Percentiles rank a stretch among this genome's conserved stretches.
phyloP scores from a whole-genome alignment of 1,140 invertebrate species.

The Armadillidium nasatum region DNA sequence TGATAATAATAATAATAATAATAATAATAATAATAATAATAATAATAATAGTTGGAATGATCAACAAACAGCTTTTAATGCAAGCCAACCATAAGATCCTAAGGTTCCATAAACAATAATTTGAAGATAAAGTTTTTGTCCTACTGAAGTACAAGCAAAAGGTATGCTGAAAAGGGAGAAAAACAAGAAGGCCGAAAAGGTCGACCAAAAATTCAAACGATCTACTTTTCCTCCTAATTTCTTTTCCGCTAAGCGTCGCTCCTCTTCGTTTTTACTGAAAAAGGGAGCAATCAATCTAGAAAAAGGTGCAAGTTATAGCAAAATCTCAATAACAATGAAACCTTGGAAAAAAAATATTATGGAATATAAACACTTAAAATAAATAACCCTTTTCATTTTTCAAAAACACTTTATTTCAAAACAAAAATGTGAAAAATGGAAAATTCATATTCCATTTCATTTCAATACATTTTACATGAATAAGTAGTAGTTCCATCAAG shows the following conservation, averaged over 20 bases:
- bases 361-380: too few relatives aligned
- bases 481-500: too few relatives aligned
- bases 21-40: too few relatives aligned
- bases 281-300: not conserved
- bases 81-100: constrained; percentile 25
- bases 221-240: not conserved
- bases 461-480: too few relatives aligned
- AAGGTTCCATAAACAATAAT: constrained; percentile 22
- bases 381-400: too few relatives aligned
- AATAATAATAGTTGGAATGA: not conserved
- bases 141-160: not conserved
- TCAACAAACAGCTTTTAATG: constrained; percentile 22
- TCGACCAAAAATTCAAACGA: not conserved
- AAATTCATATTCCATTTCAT: too few relatives aligned
- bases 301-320: too few relatives aligned
- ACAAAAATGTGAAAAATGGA: too few relatives aligned
- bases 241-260: not conserved
- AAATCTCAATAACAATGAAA: too few relatives aligned
- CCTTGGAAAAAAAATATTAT: too few relatives aligned
- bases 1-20: too few relatives aligned
- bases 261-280: not conserved
- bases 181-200: not conserved
- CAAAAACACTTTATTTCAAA: too few relatives aligned
- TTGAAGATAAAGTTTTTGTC: not conserved
- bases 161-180: not conserved